Conservation (phyloP, 2,113 vertebrate genomes). For the Manacus vitellinus region DNA sequence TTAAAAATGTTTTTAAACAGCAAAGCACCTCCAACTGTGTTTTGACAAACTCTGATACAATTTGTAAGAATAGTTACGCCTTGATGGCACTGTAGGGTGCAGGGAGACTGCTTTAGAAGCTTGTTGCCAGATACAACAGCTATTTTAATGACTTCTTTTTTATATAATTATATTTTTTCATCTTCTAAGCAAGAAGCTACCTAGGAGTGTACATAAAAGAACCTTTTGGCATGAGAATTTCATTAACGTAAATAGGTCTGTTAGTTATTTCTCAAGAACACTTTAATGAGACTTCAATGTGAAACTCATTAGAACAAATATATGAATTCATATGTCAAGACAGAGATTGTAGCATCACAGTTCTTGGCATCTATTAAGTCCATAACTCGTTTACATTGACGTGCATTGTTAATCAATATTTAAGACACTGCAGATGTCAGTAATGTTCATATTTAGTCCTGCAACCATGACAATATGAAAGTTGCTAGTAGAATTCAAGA, state of each 20-base stretch:
- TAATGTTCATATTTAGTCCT: conserved; percentile 70
- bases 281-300: conserved; percentile 71
- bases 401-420: conserved; percentile 75
- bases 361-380: conserved; percentile 76
- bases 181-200: conserved; percentile 30
- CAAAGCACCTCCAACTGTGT: background rate
- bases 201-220: background rate
- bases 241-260: conserved; percentile 67
- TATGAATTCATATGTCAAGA: conserved; percentile 73
- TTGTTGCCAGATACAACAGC: background rate
- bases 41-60: background rate
- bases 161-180: conserved; percentile 16
- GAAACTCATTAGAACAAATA: conserved; percentile 76
- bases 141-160: conserved; percentile 4
- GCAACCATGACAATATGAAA: conserved; percentile 65
- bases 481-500: conserved; percentile 68
- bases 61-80: background rate
- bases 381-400: conserved; percentile 73
- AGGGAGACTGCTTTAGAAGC: background rate
- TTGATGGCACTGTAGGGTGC: background rate
- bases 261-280: conserved; percentile 67
- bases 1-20: background rate
- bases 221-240: conserved; percentile 60
- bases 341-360: conserved; percentile 60
- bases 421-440: conserved; percentile 71